Base-by-base conservation (phyloP, 2,113 vertebrate genomes). In the Ceratotherium simum region DNA sequence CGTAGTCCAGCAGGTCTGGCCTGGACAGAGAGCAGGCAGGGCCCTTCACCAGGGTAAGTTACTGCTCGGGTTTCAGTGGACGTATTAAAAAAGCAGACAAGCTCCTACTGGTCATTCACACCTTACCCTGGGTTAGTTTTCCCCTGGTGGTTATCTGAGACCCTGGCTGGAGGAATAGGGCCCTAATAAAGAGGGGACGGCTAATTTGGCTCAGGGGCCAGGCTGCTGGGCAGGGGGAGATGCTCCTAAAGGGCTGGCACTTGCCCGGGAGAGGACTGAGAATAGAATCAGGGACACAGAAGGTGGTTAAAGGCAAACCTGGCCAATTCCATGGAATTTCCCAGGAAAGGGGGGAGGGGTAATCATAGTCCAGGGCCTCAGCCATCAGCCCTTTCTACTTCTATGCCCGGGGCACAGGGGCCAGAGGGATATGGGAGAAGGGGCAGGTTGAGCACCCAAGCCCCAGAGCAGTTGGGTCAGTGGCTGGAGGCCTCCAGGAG, bases 1-100 rank as follows among this genome's bases (percentile, higher is more conserved):
- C 73, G 36, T 99, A 99, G 79, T 99, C 98, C 48, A 99, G 99
- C 54, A 99, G 99, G 96, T 99, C 99, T 56, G 99, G 99, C 96
- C 99, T 99, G 97, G 42, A 80, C 70, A 73, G 98, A 67, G 27
- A 17, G 29, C 6, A 11, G 33, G 84, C 58, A n/a, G 39, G 6
- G 54, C 69, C 79, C n/a, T 31, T 91, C 46, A 60, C 70, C 46
- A 51, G 58, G 69, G 12, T 46, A 9, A 58, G 11, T 33, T 14
- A 12, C 16, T 48, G 73, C 42, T 56, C 75, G 23, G 29, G 60
- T 65, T 69, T 72, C 31, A 23, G 82, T 11, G 9, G 36, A 62
- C 75, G 84, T 73, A 69, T 46, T 60, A 67, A 51, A 62, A 70
- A 56, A 64, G 58, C 42, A 76, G 54, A 31, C 11, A 2, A 31